Evolutionary conservation across 2,888 invertebrate species (phyloP).

Genomic region (Cabera pusaria): DNA sequence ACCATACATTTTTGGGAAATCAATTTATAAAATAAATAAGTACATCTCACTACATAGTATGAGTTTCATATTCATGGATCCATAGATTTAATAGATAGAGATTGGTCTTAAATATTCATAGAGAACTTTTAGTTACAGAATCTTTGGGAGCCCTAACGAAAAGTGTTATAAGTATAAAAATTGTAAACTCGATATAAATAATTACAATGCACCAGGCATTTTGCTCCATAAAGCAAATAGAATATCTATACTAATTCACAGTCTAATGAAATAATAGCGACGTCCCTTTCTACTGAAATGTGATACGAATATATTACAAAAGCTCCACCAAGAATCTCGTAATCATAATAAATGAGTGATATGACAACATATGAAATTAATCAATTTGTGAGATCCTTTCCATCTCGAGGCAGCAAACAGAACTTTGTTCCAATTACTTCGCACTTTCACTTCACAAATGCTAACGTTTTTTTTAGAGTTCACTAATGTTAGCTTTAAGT

Average conservation of each 20-base stretch:
- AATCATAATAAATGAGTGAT: constrained; percentile 33
- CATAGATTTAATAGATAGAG: constrained; percentile 29
- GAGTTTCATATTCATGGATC: constrained; percentile 51
- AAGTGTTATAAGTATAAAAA: constrained; percentile 64
- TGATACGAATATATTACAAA: constrained; percentile 59
- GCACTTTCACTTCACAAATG: constrained; percentile 63
- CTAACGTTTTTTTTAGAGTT: constrained; percentile 60
- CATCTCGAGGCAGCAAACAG: constrained; percentile 54
- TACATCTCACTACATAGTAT: constrained; percentile 64
- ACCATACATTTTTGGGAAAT: constrained; percentile 43
- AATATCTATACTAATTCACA: constrained; percentile 63
- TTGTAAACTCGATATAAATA: constrained; percentile 63
- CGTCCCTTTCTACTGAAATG: constrained; percentile 51
- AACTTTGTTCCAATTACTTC: constrained; percentile 62
- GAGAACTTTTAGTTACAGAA: constrained; percentile 35
- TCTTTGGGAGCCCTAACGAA: constrained; percentile 48
- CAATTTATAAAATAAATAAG: constrained; percentile 53
- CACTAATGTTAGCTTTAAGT: constrained; percentile 63
- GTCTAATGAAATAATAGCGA: constrained; percentile 60
- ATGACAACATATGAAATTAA: constrained; percentile 40
- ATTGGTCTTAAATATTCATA: constrained; percentile 26
- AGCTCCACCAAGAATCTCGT: constrained; percentile 46
- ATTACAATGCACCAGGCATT: constrained; percentile 69
- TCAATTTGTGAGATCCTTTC: constrained; percentile 66
- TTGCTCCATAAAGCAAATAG: constrained; percentile 51